phyloP scores from a whole-genome alignment of 2,113 vertebrate genomes.

The Carassius carassius region DNA sequence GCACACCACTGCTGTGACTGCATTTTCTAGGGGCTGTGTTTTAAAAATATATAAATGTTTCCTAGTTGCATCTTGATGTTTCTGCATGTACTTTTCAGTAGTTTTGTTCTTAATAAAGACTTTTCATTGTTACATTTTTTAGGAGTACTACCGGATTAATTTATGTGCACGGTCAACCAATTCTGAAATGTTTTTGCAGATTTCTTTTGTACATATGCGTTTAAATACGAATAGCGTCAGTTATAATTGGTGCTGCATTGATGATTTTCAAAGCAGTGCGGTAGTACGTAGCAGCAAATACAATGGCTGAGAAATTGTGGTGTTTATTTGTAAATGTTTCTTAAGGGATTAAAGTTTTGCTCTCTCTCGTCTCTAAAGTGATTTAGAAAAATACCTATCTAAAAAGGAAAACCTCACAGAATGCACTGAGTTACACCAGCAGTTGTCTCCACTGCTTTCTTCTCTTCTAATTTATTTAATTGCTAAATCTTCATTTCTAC shows the following conservation, averaged over 20 bases:
- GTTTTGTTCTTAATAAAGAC: constrained; percentile 66
- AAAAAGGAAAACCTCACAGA: constrained; percentile 7
- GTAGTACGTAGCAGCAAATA: constrained; percentile 16
- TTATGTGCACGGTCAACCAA: constrained; percentile 60
- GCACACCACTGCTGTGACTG: constrained; percentile 51
- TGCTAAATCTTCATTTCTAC: neutral
- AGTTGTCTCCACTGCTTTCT: neutral
- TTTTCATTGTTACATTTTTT: constrained; percentile 50
- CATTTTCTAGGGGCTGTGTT: constrained; percentile 59
- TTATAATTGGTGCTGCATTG: constrained; percentile 42
- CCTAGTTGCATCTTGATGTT: constrained; percentile 65
- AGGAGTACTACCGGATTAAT: constrained; percentile 60
- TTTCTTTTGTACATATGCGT: constrained; percentile 60
- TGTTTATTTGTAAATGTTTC: constrained; percentile 8
- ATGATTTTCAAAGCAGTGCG: constrained; percentile 39
- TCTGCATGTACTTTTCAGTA: constrained; percentile 70
- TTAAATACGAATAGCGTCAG: constrained; percentile 52
- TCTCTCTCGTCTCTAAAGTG: neutral
- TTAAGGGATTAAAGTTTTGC: neutral
- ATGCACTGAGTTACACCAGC: constrained; percentile 61
- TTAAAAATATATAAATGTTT: constrained; percentile 50
- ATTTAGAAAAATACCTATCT: neutral
- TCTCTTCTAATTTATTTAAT: neutral
- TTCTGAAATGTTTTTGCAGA: constrained; percentile 54
- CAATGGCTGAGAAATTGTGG: constrained; percentile 18